phyloP scores from a whole-genome alignment of 2,888 invertebrate species.

The Tinea trinotella region DNA sequence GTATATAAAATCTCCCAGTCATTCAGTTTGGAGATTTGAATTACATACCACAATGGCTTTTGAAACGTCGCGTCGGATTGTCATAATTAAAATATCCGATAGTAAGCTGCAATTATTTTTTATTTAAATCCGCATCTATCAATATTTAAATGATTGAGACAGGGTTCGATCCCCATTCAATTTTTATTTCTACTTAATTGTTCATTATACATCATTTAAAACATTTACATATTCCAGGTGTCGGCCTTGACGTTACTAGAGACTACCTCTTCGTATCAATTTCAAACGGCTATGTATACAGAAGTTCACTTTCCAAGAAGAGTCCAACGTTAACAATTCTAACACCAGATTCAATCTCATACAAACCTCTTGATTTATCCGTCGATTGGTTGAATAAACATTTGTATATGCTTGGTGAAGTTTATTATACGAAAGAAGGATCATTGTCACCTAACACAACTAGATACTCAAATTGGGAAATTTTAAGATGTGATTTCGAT shows the following conservation, averaged over 20 bases:
- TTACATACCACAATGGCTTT: no score
- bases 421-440: constrained; percentile 59
- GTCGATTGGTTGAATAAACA: constrained; percentile 93
- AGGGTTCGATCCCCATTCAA: no score
- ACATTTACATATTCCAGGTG: constrained; percentile 63
- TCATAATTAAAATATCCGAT: no score
- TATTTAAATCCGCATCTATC: no score
- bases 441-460: constrained; percentile 36
- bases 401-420: constrained; percentile 86
- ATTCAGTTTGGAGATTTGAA: no score
- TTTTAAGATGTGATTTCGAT: constrained; percentile 82
- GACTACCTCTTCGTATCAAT: constrained; percentile 85
- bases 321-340: constrained; percentile 63
- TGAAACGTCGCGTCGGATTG: no score
- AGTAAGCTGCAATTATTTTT: no score
- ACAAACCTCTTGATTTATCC: constrained; percentile 79
- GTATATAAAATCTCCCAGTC: no score
- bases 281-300: constrained; percentile 76
- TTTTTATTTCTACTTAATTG: no score
- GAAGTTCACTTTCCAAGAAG: constrained; percentile 62
- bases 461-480: constrained; percentile 74
- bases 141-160: no score
- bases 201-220: no score
- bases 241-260: constrained; percentile 82
- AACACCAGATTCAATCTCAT: constrained; percentile 70